These are phyloP conservation scores for Elanus axillaris DNA, from an alignment of 2,113 vertebrate genomes.

Conservation along the genomic window DNA sequence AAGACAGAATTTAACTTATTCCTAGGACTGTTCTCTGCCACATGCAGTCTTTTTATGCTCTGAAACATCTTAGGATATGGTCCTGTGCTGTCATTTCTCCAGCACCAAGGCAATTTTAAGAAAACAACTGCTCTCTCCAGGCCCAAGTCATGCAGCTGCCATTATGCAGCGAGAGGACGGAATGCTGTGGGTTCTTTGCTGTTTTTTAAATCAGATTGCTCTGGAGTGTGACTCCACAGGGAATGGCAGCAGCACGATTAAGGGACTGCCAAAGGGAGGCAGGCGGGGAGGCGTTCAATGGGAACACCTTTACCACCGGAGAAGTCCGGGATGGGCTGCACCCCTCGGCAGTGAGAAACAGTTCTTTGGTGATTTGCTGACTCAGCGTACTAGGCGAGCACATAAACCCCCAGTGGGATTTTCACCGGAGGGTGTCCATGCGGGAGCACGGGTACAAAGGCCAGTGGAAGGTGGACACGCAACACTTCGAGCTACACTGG, in stretches of 20 bases:
- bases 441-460: neutral
- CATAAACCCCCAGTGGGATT: accelerated
- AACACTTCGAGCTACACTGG: neutral
- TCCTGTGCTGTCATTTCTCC: neutral
- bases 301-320: neutral
- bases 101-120: neutral
- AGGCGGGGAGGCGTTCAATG: neutral
- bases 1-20: neutral
- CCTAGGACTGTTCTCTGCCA: neutral
- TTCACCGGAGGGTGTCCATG: neutral
- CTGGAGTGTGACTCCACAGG: neutral
- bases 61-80: neutral
- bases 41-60: neutral
- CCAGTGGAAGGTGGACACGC: neutral
- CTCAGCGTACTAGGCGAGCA: neutral
- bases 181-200: neutral
- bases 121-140: neutral
- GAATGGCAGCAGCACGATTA: accelerated
- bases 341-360: neutral
- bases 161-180: neutral
- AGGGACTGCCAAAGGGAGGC: accelerated
- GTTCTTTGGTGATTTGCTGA: neutral
- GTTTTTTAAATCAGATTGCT: neutral
- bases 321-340: neutral
- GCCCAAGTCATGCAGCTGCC: neutral